Base-by-base conservation (phyloP, 2,888 invertebrate genomes). In the Nymphalis urticae region DNA sequence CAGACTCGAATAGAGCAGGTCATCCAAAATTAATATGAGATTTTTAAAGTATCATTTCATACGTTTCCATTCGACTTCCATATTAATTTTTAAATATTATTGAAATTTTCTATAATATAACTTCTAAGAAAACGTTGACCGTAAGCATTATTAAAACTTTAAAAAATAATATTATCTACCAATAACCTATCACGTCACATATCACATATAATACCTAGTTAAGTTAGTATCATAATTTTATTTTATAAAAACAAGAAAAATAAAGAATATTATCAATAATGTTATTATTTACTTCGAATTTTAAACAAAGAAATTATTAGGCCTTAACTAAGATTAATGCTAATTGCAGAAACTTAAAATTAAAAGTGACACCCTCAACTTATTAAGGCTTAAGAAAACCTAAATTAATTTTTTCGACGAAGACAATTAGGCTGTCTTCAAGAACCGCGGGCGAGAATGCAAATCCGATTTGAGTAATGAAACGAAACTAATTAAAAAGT, bases 381-480 rank as follows among this genome's bases (percentile, higher is more conserved):
- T 74, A 75, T 76, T 78, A 73, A 63, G 76, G 72, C 74, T 74
- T 69, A 77, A 75, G 79, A 76, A 77, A 75, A 76, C 76, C 77
- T 77, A 75, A 78, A 79, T 79, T 78, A 72, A 70, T 78, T 82
- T 82, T 80, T 73, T 74, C 32, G 32, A 73, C 75, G 76, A 74
- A 72, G 76, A 81, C 84, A 86, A 85, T 85, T 86, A 86, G 84
- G 80, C 80, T 79, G 80, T 80, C 81, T 83, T 82, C 82, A 82
- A 83, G 81, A 82, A 84, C 82, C 83, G 79, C 81, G 81, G 84
- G 82, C 84, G 85, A 77, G 82, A 85, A 88, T 82, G 81, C 84
- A 87, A 89, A 89, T 88, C 88, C 82, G 87, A 88, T 89, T 88
- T 85, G 81, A 84, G 84, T 85, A 88, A 88, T 87, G 84, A 88